Evolutionary conservation across 2,888 invertebrate species (phyloP).

Genomic region (Brenthis daphne): DNA sequence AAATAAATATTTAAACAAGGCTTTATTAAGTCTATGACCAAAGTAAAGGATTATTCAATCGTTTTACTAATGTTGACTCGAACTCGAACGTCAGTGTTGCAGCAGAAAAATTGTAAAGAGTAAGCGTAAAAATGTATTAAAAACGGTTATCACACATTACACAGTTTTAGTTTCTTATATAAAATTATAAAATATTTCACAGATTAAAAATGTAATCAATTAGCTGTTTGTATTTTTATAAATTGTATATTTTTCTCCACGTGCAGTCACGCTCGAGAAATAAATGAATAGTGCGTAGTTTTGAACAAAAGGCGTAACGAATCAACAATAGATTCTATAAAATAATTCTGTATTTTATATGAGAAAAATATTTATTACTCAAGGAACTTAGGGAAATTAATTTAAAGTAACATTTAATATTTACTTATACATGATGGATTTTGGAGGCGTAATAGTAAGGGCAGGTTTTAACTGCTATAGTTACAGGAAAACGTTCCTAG

Average conservation of each 20-base stretch:
- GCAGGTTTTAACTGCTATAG: too few relatives aligned
- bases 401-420: too few relatives aligned
- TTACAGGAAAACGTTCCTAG: too few relatives aligned
- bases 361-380: slow-evolving; percentile 18
- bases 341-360: slow-evolving; percentile 19
- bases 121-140: too few relatives aligned
- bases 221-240: not conserved
- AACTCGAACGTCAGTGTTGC: too few relatives aligned
- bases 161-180: too few relatives aligned
- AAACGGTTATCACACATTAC: too few relatives aligned
- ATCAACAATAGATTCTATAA: slow-evolving; percentile 34
- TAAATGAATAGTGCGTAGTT: slow-evolving; percentile 8
- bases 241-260: slow-evolving; percentile 10
- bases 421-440: too few relatives aligned
- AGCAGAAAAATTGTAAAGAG: too few relatives aligned
- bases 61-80: too few relatives aligned
- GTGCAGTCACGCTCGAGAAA: slow-evolving; percentile 26
- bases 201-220: not conserved
- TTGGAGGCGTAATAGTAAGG: too few relatives aligned
- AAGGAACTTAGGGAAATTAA: not conserved
- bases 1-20: slow-evolving; percentile 6
- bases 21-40: not conserved
- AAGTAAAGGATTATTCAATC: too few relatives aligned
- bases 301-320: slow-evolving; percentile 32
- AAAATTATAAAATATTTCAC: not conserved